phyloP scores from a whole-genome alignment of 2,888 invertebrate genomes.

The Coelinius sp. region DNA sequence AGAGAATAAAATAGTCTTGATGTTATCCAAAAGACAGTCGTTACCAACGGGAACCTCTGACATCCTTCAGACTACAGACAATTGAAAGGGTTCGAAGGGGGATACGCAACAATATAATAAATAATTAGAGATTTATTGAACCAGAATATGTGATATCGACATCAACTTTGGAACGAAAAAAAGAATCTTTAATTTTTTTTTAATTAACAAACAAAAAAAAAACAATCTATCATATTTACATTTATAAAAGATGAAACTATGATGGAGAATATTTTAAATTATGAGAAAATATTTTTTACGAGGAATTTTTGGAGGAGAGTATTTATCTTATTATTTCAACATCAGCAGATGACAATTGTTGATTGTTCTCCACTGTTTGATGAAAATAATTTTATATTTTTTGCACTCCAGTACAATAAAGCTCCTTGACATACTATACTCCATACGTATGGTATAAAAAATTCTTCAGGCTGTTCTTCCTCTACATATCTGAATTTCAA shows the following conservation, averaged over 20 bases:
- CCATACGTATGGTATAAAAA: constrained; percentile 99
- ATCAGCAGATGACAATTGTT: constrained; percentile 69
- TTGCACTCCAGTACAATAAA: constrained; percentile 67
- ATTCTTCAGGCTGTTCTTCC: constrained; percentile 98
- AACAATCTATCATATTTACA: background rate
- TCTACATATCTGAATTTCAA: constrained; percentile 99
- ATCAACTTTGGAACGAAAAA: background rate
- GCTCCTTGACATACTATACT: constrained; percentile 80
- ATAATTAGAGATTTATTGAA: constrained; percentile 11
- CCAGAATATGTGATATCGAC: background rate
- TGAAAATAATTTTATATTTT: constrained; percentile 67
- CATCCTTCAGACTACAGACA: no score
- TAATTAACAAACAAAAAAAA: no score
- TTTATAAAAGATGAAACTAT: background rate
- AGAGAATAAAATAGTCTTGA: no score
- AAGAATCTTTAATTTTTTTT: no score
- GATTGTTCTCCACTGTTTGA: constrained; percentile 63
- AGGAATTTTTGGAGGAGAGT: background rate
- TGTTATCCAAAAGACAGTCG: no score
- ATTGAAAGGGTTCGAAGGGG: no score
- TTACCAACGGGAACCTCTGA: no score
- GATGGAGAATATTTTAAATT: background rate
- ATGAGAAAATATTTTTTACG: no score
- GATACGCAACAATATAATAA: no score
- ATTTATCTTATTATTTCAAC: no score